phyloP scores from a whole-genome alignment of 2,888 invertebrate genomes.

The Calameuta idolon region DNA sequence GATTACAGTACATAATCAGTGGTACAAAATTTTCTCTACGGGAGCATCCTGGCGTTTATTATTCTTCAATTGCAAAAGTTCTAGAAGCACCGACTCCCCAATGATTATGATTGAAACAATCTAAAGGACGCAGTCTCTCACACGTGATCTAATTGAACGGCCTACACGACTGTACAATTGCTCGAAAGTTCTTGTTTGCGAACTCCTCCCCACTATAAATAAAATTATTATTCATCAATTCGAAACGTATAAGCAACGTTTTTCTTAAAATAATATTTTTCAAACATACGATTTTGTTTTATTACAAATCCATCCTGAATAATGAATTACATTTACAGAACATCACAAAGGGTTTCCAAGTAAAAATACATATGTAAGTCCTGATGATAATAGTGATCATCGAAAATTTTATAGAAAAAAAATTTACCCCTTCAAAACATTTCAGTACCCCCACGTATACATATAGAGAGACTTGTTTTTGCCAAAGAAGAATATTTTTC shows the following conservation, averaged over 20 bases:
- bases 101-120: slow-evolving; percentile 46
- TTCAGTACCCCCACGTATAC: too few relatives aligned
- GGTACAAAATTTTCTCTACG: slow-evolving; percentile 23
- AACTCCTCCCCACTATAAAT: neutral
- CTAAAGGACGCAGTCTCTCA: slow-evolving; percentile 31
- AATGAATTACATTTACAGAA: too few relatives aligned
- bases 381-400: too few relatives aligned
- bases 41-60: slow-evolving; percentile 3
- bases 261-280: neutral
- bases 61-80: slow-evolving; percentile 42
- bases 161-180: slow-evolving; percentile 22
- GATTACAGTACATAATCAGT: slow-evolving; percentile 34
- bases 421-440: too few relatives aligned
- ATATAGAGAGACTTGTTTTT: too few relatives aligned
- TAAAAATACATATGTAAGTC: too few relatives aligned
- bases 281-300: neutral
- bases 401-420: too few relatives aligned
- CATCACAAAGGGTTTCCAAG: too few relatives aligned
- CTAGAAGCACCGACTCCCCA: slow-evolving; percentile 38
- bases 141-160: slow-evolving; percentile 37
- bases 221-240: neutral
- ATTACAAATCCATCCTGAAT: neutral
- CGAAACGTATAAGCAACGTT: neutral
- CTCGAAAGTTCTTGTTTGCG: neutral
- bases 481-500: too few relatives aligned